A percentile compares a stretch with the other conserved stretches of the same genome.
These are phyloP conservation scores for Diadema setosum DNA, from an alignment of 35 echinoderm and acorn worm species.

Conservation along the genomic window DNA sequence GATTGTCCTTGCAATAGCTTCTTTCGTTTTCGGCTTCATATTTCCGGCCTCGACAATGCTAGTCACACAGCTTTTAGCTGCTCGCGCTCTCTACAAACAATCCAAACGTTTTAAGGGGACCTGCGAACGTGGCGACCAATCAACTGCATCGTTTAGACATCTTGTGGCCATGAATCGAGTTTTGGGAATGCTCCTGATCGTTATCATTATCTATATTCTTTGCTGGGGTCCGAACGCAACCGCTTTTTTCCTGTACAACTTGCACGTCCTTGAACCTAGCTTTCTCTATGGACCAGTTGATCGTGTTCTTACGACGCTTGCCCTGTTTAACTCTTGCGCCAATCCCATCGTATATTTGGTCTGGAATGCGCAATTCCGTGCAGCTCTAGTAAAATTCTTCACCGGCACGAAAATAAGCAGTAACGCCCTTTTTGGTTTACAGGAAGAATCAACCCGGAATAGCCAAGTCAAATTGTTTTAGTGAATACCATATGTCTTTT, in stretches of 20 bases:
- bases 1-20: constrained; percentile 13
- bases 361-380: constrained; percentile 64
- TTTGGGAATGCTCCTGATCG: constrained; percentile 75
- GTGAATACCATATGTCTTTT: too few relatives aligned
- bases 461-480: too few relatives aligned
- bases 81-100: constrained; percentile 11
- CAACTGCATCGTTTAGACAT: constrained; percentile 13
- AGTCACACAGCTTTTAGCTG: not conserved
- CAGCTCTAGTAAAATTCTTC: constrained; percentile 35
- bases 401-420: not conserved
- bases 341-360: constrained; percentile 93
- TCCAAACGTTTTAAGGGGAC: not conserved
- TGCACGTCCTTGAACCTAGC: constrained; percentile 27
- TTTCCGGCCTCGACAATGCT: constrained; percentile 77
- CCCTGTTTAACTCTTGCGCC: constrained; percentile 82
- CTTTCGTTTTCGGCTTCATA: constrained; percentile 63
- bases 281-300: constrained; percentile 59
- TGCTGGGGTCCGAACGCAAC: constrained; percentile 85
- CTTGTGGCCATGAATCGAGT: constrained; percentile 52
- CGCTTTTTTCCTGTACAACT: constrained; percentile 63
- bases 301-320: constrained; percentile 48
- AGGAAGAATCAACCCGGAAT: too few relatives aligned
- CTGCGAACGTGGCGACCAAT: not conserved
- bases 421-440: not conserved
- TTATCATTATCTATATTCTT: constrained; percentile 81